Evolutionary conservation across 2,113 vertebrate genomes (phyloP).

Genomic region (Balaenoptera acutorostrata): DNA sequence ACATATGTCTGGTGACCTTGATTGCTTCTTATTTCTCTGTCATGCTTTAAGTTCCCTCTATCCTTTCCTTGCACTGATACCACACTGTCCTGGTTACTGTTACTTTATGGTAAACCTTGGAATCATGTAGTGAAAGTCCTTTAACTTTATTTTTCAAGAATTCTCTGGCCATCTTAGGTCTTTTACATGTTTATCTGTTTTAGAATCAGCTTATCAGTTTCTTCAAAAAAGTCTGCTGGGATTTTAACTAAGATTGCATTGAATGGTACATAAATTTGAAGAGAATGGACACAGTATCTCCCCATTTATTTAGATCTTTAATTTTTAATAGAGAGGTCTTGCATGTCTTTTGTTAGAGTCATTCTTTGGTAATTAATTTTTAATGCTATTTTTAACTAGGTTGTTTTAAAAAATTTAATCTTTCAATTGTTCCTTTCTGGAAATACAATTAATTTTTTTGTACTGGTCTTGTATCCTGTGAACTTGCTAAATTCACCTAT

Average conservation of each 20-base stretch:
- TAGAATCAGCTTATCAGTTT: background rate
- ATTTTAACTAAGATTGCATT: background rate
- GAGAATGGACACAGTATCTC: background rate
- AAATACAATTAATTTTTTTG: background rate
- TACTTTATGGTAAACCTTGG: background rate
- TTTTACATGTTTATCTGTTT: background rate
- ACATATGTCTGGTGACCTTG: background rate
- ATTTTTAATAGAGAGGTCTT: background rate
- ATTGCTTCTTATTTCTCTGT: background rate
- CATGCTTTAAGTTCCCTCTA: background rate
- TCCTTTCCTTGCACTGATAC: background rate
- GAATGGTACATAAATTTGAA: background rate
- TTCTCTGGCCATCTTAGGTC: background rate
- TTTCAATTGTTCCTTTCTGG: background rate
- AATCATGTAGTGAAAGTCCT: background rate
- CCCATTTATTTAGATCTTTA: background rate
- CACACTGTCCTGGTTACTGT: background rate
- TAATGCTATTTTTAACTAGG: background rate
- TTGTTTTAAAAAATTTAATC: background rate
- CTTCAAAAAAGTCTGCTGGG: background rate
- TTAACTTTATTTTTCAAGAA: background rate
- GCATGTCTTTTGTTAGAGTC: background rate
- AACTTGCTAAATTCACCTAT: background rate
- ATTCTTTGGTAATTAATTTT: conserved; percentile 24
- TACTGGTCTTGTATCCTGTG: background rate